Base-by-base conservation (phyloP, 2,113 vertebrate species). In the Sakesphorus luctuosus region DNA sequence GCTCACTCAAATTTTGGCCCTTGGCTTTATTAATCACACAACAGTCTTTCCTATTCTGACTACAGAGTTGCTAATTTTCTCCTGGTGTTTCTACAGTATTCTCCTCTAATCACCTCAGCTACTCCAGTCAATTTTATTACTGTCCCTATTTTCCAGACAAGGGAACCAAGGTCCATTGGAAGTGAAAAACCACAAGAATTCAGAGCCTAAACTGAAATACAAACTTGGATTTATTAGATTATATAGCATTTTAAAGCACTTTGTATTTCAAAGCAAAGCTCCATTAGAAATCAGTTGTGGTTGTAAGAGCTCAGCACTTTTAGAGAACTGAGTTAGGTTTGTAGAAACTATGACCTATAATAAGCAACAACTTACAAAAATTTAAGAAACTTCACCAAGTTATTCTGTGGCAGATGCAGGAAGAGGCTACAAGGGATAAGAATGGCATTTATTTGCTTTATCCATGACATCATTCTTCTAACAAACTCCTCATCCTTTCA, bases 361-460 rank as follows among this genome's bases (percentile, higher is more conserved):
- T 36, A 93, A 86, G 29, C 31, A 33, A 86, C 50, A 77, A 62
- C 79, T 86, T 76, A 69, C 8, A 43, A 95, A 95, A 93, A 96
- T 36, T 28, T 90, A 90, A 94, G 83, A 74, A 92, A 80, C 50
- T 89, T 80, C 28, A 25, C 55, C 38, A 69, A 43, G 59, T 89
- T 74, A 63, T 74, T 92, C 74, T 86, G 43, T 74, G 38, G 71
- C 29, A 80, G 55, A 67, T 52, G 14, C 26, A 81, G 63, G 26
- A 92, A 84, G 13, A 80, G 46, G 35, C 52, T 59, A 43, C 46
- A 71, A 46, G 18, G 36, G 68, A 49, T 58, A 95, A 90, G 76
- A 77, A 80, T 47, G 26, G 7, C n/a, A 89, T 84, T 89, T 88
- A 93, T 77, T 90, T 89, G 68, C 29, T 72, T 89, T 71, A 90